phyloP scores from a whole-genome alignment of 2,797 vertebrate species.

The Hipposideros larvatus region DNA sequence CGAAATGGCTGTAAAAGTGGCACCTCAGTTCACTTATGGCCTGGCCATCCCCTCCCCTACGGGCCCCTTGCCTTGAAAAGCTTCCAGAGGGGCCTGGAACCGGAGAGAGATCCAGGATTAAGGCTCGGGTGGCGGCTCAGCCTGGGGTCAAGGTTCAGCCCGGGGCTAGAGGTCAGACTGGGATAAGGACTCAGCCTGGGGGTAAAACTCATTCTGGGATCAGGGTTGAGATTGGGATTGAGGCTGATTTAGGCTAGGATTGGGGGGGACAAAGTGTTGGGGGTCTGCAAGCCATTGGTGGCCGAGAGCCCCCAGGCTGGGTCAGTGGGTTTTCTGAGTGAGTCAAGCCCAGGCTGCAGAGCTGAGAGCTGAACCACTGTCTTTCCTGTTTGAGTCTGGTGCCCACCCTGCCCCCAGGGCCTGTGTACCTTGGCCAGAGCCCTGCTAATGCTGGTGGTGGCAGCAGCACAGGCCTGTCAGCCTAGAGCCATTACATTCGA shows the following conservation, averaged over 20 bases:
- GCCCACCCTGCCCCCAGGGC: constrained; percentile 20
- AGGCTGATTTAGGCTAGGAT: not conserved
- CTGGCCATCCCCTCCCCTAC: constrained; percentile 68
- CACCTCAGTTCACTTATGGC: constrained; percentile 73
- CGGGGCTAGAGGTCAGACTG: constrained; percentile 33
- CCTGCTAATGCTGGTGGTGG: not conserved
- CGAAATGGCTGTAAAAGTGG: constrained; percentile 82
- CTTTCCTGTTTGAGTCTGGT: constrained; percentile 12
- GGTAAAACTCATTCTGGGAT: not conserved
- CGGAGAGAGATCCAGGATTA: constrained; percentile 20
- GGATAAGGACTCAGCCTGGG: not conserved
- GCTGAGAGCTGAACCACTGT: not conserved
- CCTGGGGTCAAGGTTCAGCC: constrained; percentile 59
- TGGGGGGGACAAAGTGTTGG: not conserved
- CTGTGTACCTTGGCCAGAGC: constrained; percentile 74
- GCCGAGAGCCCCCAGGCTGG: not conserved
- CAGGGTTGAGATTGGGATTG: not conserved
- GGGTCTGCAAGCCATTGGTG: not conserved
- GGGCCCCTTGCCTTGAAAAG: constrained; percentile 56
- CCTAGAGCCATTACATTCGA: not conserved
- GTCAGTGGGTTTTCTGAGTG: not conserved
- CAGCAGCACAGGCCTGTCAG: not conserved
- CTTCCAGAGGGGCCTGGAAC: constrained; percentile 61
- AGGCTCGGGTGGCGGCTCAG: constrained; percentile 17
- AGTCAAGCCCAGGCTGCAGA: not conserved